Evolutionary conservation across 2,888 invertebrate genomes (phyloP), one percentile per base, ranked within the genome.

Genomic region (Acrobasis consociella): DNA sequence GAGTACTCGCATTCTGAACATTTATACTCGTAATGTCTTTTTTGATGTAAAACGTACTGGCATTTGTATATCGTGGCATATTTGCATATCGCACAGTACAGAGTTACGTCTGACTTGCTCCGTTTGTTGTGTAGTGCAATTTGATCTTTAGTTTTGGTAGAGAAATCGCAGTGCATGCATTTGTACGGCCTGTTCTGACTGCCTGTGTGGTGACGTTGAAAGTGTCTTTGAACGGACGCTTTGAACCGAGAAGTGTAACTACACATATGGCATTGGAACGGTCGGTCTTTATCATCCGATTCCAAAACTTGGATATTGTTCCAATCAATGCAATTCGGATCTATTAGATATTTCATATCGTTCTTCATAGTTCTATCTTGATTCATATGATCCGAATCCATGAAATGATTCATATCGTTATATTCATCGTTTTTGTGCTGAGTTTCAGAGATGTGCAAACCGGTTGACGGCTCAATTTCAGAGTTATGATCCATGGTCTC

Each of bases 81-180:
- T 0, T 72, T 53, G 59, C 89, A 88, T 0, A 62, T 63, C 1
- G 66, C 65, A 55, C 89, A 90, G 0, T 10, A 60, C 0, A 87
- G 58, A 0, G 59, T 7, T 0, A 63, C 51, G 0, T 77, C 75
- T 0, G 83, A 79, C 10, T 75, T 70, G 55, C 87, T 88, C 0
- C 88, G 63, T 65, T 86, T 87, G n/a, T 81, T 86, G 55, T 89
- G 89, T 11, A 89, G 66, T 0, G 82, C 69, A 8, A 89, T 86
- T 50, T 87, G 85, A 13, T 90, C 89, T 68, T 86, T 86, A 0
- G 89, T 89, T 74, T 89, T 89, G 0, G 89, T 87, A 0, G 83
- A 79, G 49, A 88, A 89, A 37, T 85, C 85, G 58, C 89, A 90
- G 52, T 87, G 85, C 0, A 77, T 61, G 55, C 89, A 90, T 62